Evolutionary conservation across 2,113 vertebrate genomes (phyloP).

Genomic region (Bos indicus): DNA sequence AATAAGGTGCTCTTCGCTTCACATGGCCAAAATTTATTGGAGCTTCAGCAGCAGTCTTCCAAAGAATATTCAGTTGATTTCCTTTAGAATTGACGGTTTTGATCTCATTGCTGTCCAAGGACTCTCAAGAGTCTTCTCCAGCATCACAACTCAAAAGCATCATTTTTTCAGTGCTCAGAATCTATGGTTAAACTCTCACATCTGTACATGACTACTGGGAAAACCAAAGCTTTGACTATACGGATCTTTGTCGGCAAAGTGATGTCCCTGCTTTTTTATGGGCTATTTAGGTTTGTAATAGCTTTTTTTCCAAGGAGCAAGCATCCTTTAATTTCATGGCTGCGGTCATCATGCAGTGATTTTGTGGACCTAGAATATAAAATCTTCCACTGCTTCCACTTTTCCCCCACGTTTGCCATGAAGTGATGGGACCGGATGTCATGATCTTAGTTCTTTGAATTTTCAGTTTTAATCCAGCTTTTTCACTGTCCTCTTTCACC

Average conservation of each 20-base stretch:
- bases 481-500: background rate
- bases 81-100: too few relatives aligned
- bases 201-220: background rate
- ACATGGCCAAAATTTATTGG: too few relatives aligned
- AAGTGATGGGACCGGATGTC: too few relatives aligned
- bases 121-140: background rate
- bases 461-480: too few relatives aligned
- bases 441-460: too few relatives aligned
- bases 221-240: background rate
- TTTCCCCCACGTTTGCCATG: too few relatives aligned
- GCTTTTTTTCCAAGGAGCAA: background rate
- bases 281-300: background rate
- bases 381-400: too few relatives aligned
- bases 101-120: too few relatives aligned
- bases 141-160: background rate
- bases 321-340: background rate
- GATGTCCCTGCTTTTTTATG: background rate
- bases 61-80: too few relatives aligned
- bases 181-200: background rate
- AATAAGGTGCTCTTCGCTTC: too few relatives aligned
- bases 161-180: background rate
- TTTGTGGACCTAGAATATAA: background rate
- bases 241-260: background rate
- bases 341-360: background rate
- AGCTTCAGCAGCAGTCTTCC: too few relatives aligned